Base-by-base conservation (phyloP, 2,797 vertebrate genomes). In the Percopsis omiscomaycus region DNA sequence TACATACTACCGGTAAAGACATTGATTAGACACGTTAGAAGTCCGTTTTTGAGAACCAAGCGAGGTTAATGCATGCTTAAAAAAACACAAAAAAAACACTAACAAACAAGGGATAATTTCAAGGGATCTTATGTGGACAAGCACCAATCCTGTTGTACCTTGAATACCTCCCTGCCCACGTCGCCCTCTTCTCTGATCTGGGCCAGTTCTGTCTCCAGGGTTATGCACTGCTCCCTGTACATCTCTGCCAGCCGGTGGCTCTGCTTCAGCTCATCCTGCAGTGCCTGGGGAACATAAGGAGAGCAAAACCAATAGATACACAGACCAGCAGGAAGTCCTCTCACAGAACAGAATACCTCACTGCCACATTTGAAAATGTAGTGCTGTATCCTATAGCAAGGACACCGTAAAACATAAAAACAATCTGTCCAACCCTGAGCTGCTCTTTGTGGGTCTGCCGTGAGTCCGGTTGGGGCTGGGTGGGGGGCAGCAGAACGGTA, bases 151-250 rank as follows among this genome's bases (percentile, higher is more conserved):
- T 53, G 29, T 27, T 48, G 13, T 89, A 96, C 98, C 94, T 96
- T 95, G 55, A 96, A 98, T 77, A 99, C 94, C 70, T 96, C 94
- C 74, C 88, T 90, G 68, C 93, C 93, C 46, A 88, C 91, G 37
- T 95, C 94, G 12, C 93, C 93, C 77, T 96, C 93, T 74, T 99
- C 98, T 78, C 92, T 92, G 75, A 95, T 93, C 77, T 89, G 94
- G 11, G 94, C 90, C 76, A 99, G 79, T 12, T 98, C 94, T 2
- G 94, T 92, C 84, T 99, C 98, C 71, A 99, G 66, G 54, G 90
- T 77, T 54, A 98, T 84, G 50, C 97, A 98, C 86, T 99, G 98
- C 68, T 96, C 93, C 71, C 95, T 92, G 84, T 96, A 99, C 97
- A 98, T 98, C 80, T 88, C 91, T 1, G 96, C 94, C 59, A 98